A percentile compares a stretch with the other conserved stretches of the same genome.
These are phyloP conservation scores for Pogonocherus hispidulus DNA, from an alignment of 2,888 invertebrate species.

Conservation along the genomic window DNA sequence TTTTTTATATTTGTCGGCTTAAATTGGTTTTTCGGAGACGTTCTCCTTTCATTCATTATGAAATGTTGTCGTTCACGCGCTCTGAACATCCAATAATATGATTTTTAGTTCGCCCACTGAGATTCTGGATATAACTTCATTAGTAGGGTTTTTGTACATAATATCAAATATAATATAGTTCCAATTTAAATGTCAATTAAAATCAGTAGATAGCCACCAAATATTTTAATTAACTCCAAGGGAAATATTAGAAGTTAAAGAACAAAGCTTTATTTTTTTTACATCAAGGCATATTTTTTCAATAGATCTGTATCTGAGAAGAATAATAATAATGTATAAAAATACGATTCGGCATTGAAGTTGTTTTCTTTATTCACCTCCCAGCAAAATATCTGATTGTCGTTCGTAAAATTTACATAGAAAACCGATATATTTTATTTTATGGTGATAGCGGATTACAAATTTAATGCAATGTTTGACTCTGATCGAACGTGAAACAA, in stretches of 20 bases:
- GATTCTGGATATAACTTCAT: neutral
- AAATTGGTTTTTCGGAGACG: no score
- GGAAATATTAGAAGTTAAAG: neutral
- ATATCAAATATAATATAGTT: neutral
- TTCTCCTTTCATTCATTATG: no score
- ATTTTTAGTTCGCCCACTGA: neutral
- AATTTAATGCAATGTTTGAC: constrained; percentile 36
- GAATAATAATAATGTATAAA: neutral
- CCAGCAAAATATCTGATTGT: constrained; percentile 41
- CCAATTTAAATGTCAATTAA: neutral
- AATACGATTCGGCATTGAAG: neutral
- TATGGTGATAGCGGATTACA: constrained; percentile 39
- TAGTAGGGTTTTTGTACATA: neutral
- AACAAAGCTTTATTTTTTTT: neutral
- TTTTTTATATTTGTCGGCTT: neutral
- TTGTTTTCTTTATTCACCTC: constrained; percentile 38
- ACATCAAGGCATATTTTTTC: neutral
- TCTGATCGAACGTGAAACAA: constrained; percentile 37
- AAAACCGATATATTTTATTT: constrained; percentile 38
- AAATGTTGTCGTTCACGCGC: no score
- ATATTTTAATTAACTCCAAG: neutral
- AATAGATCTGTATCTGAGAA: neutral
- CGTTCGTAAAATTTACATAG: constrained; percentile 39
- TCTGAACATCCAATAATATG: no score
- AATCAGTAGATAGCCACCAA: neutral